These are phyloP conservation scores for Nyctibius grandis DNA, from an alignment of 2,797 vertebrate genomes.

Conservation along the genomic window DNA sequence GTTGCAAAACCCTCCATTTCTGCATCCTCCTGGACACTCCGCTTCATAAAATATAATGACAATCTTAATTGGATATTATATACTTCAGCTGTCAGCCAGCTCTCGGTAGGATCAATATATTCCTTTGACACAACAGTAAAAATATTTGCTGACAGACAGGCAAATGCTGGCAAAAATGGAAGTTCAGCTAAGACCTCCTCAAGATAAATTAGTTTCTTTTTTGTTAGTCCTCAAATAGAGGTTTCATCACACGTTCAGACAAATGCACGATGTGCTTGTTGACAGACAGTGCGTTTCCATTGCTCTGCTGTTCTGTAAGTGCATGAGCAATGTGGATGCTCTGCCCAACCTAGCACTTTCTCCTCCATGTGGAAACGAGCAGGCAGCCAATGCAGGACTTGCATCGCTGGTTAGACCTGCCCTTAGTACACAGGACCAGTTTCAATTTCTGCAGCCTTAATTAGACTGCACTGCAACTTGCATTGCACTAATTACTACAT, in stretches of 20 bases:
- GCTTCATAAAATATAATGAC: slow-evolving; percentile 74
- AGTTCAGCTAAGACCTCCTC: neutral
- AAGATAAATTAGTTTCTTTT: neutral
- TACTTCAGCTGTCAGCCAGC: neutral
- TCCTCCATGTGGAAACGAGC: neutral
- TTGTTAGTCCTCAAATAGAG: neutral
- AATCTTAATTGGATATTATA: neutral
- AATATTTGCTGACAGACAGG: neutral
- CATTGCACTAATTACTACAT: neutral
- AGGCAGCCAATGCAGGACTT: neutral
- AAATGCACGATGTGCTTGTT: rapidly evolving
- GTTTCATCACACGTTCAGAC: neutral
- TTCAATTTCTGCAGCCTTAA: neutral
- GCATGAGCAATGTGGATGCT: neutral
- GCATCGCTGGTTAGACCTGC: neutral
- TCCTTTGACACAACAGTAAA: neutral
- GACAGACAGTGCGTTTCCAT: neutral
- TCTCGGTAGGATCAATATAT: neutral
- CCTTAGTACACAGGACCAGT: neutral
- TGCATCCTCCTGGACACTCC: slow-evolving; percentile 88
- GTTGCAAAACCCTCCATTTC: slow-evolving; percentile 86
- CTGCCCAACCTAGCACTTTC: neutral
- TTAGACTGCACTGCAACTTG: neutral
- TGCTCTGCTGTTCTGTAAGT: neutral
- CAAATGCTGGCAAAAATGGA: neutral